Conservation (phyloP, 2,888 invertebrate species). For the Spialia ferax region DNA sequence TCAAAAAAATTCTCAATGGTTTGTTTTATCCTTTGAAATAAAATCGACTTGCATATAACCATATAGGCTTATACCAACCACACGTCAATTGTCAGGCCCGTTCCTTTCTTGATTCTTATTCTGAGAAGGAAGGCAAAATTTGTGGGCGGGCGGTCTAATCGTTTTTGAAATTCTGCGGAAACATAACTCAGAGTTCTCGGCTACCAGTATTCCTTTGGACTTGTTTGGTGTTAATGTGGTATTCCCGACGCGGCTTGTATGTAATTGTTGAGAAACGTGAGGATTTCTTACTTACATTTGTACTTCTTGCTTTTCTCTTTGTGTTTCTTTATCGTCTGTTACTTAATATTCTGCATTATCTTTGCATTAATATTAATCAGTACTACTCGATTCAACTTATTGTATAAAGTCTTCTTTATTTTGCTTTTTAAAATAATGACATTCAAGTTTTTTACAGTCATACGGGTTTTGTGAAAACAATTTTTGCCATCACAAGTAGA, state of each 20-base stretch:
- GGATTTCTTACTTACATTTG: background rate
- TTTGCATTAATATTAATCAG: no score
- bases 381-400: no score
- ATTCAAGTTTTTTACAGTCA: no score
- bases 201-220: conserved; percentile 55
- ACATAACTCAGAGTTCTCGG: conserved; percentile 46
- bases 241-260: conserved; percentile 5
- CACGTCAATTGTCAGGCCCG: background rate
- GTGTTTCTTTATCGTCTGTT: background rate
- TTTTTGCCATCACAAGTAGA: no score
- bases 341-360: no score
- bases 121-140: conserved; percentile 62
- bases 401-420: no score
- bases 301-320: background rate
- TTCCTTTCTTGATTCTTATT: background rate
- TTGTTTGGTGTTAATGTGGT: conserved; percentile 33
- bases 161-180: conserved; percentile 73
- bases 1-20: no score
- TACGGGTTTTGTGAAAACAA: no score
- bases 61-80: background rate
- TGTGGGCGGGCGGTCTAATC: conserved; percentile 64
- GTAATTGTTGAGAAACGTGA: background rate
- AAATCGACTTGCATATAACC: background rate
- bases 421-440: no score
- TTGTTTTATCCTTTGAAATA: no score